Conservation (phyloP, 2,113 vertebrate species). For the Sus scrofa region T2T-Sscrofa CM000814.6:104435501-104436000, state of each 20-base stretch:
- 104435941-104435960: not conserved
- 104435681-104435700: not conserved
- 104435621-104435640: not conserved
- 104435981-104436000: not conserved
- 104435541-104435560: not conserved
- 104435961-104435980: not conserved
- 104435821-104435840: not conserved
- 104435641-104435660: not conserved
- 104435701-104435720: not conserved
- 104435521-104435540: not conserved
- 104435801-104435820: not conserved
- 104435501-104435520: not conserved
- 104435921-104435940: not conserved
- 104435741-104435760: not conserved
- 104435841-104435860: not conserved
- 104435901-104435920: not conserved
- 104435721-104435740: not conserved
- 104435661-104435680: not conserved
- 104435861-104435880: not conserved
- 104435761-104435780: not conserved
- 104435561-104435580: not conserved
- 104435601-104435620: not conserved
- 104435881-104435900: not conserved
- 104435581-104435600: not conserved
- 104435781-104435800: not conserved